Base-by-base conservation (phyloP, 1,140 invertebrate species). In the Bombus sibiricus region DNA sequence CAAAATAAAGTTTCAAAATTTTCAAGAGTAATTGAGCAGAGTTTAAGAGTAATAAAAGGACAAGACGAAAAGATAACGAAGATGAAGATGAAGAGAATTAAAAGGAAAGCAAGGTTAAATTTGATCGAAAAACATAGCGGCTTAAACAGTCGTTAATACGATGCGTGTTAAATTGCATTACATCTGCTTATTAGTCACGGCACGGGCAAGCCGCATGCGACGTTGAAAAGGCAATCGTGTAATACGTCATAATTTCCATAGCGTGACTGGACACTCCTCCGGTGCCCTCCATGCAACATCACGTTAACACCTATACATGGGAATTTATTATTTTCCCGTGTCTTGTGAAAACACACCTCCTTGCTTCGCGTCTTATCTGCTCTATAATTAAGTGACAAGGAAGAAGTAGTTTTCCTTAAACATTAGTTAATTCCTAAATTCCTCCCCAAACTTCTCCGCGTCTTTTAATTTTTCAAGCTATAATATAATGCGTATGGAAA, bases 221-320 rank as follows among this genome's bases (percentile, higher is more conserved):
- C 87, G 91, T 91, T 89, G 92, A 93, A 93, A 93, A 90, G 91
- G 90, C 92, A 89, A 91, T 90, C 92, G 92, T 88, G 91, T 92
- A 92, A 93, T 93, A 93, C 90, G 90, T 93, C 93, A 93, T 93
- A 93, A 93, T 93, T 93, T 92, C 87, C 93, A 90, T 93, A 90
- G 92, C 93, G 92, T 93, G 92, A 93, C 93, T 88, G 87, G 84
- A 90, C 87, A 86, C 90, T 88, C 87, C 86, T 89, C 83, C 75
- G 73, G 73, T 88, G 25, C 89, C 86, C 89, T 92, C 82, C 89
- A 86, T 90, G 73, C 81, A 76, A 77, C 79, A 77, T 89, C 86
- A 64, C 84, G 53, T 89, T 88, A 86, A 86, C 76, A 83, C 69
- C 85, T 87, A 88, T 85, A 87, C 81, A 83, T 75, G 64, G 68